Evolutionary conservation across 2,797 vertebrate species (phyloP).

Genomic region (Galaxias olidus): DNA sequence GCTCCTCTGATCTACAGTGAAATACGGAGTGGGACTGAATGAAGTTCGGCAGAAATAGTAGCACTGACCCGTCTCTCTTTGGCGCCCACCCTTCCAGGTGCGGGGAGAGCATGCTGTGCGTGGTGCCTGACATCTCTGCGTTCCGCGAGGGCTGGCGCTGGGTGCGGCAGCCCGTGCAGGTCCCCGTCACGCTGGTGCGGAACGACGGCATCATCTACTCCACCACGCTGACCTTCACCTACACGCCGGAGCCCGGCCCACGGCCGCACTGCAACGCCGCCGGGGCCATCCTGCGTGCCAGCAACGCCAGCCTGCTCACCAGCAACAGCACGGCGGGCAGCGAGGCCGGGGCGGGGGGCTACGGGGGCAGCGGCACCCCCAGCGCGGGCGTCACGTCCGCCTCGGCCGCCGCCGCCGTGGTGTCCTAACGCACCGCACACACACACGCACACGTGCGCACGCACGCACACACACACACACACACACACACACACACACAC

Average conservation of each 20-base stretch:
- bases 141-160: conserved; percentile 99
- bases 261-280: conserved; percentile 97
- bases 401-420: conserved; percentile 84
- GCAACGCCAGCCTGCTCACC: conserved; percentile 85
- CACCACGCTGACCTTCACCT: conserved; percentile 98
- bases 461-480: conserved; percentile 49
- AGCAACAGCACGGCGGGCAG: conserved; percentile 76
- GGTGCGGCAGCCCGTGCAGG: conserved; percentile 98
- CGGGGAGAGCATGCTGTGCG: conserved; percentile 97
- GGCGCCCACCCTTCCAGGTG: conserved; percentile 74
- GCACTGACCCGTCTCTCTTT: neutral
- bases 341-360: conserved; percentile 50
- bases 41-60: too few relatives aligned
- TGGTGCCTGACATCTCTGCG: conserved; percentile 98
- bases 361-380: conserved; percentile 80
- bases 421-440: conserved; percentile 89
- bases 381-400: conserved; percentile 84
- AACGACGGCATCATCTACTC: conserved; percentile 99
- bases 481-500: neutral
- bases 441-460: conserved; percentile 51
- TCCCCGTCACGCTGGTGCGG: conserved; percentile 97
- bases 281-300: conserved; percentile 91
- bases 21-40: too few relatives aligned
- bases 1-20: neutral
- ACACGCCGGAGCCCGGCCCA: conserved; percentile 97